These are phyloP conservation scores for Semaprochilodus insignis DNA, from an alignment of 2,797 vertebrate species.

Conservation along the genomic window DNA sequence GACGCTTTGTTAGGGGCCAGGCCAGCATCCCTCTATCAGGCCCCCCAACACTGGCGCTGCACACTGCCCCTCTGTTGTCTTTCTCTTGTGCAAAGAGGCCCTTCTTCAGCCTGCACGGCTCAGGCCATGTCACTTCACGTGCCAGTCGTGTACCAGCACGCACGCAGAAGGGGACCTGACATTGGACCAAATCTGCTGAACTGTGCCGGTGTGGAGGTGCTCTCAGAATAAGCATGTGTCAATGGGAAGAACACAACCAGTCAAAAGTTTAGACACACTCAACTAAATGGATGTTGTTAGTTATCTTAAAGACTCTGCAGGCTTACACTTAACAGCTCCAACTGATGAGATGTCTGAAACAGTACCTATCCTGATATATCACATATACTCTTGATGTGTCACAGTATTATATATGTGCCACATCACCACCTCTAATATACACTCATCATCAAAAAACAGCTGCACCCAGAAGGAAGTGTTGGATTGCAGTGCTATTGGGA, in stretches of 20 bases:
- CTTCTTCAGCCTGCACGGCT: slow-evolving; percentile 63
- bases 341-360: no score
- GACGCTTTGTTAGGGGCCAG: slow-evolving; percentile 63
- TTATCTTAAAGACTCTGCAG: no score
- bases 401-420: no score
- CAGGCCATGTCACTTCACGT: slow-evolving; percentile 77
- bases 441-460: no score
- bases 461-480: no score
- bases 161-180: slow-evolving; percentile 66
- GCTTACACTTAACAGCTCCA: no score
- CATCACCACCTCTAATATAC: no score
- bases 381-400: no score
- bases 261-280: no score
- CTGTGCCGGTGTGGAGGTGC: slow-evolving; percentile 11
- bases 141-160: slow-evolving; percentile 69
- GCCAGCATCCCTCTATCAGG: slow-evolving; percentile 42
- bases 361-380: no score
- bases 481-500: no score
- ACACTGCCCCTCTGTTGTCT: slow-evolving; percentile 53
- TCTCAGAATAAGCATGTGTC: neutral
- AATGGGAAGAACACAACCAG: neutral
- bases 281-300: no score
- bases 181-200: slow-evolving; percentile 57
- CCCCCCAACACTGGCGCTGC: slow-evolving; percentile 42
- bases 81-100: slow-evolving; percentile 50